phyloP scores from a whole-genome alignment of 2,888 invertebrate species.

The Holacanthella duospinosa region DNA sequence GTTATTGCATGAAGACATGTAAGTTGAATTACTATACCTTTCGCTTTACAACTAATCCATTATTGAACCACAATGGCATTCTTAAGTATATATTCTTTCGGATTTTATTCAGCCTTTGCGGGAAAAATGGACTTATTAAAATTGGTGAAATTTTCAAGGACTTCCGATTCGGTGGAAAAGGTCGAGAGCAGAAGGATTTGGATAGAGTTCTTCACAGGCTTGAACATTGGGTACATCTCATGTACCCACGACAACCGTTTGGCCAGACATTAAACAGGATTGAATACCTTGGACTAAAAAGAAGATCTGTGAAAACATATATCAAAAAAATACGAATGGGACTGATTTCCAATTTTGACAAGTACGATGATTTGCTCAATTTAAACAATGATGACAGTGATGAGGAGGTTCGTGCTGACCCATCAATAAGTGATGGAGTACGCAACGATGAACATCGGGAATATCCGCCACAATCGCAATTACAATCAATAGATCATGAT shows the following conservation, averaged over 20 bases:
- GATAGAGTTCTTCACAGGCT: conserved; percentile 65
- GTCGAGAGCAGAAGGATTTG: conserved; percentile 71
- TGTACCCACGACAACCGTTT: conserved; percentile 81
- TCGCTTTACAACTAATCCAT: no score
- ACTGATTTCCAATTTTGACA: conserved; percentile 44
- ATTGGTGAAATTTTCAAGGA: conserved; percentile 68
- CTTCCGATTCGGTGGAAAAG: conserved; percentile 70
- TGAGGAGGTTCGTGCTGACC: conserved; percentile 2
- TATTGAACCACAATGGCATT: no score
- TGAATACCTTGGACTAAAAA: conserved; percentile 73
- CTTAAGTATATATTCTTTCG: no score
- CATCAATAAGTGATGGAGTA: no score
- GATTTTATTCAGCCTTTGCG: conserved; percentile 55
- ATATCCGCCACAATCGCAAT: no score
- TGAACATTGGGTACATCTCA: conserved; percentile 86
- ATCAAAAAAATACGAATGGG: conserved; percentile 50
- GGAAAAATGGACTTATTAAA: conserved; percentile 68
- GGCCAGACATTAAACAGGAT: conserved; percentile 68
- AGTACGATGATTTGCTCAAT: conserved; percentile 39
- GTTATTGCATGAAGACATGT: conserved; percentile 32
- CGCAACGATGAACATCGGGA: no score
- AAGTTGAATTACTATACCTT: no score
- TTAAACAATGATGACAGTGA: background rate
- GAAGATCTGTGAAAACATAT: conserved; percentile 49
- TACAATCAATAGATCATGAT: no score